Conservation (phyloP, 2,113 vertebrate species). For the Aphyosemion australe region DNA sequence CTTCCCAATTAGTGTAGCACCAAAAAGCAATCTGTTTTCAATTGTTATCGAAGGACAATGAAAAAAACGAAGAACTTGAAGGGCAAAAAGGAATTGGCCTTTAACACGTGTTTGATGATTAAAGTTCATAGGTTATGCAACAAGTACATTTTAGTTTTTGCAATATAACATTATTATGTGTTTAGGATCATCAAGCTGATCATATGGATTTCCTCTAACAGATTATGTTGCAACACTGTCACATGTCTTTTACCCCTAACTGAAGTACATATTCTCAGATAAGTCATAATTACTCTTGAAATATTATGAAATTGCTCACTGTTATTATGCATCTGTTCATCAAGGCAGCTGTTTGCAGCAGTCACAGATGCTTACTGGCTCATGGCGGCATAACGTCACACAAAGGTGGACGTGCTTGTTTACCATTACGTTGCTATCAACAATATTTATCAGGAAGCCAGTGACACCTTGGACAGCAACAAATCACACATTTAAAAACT, state of each 20-base stretch:
- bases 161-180: conserved; percentile 10
- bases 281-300: no score
- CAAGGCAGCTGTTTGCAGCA: neutral
- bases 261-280: no score
- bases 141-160: conserved; percentile 1
- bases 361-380: neutral
- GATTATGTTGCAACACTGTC: no score
- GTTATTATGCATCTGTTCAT: no score
- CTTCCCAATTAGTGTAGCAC: conserved; percentile 60
- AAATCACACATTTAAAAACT: neutral
- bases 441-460: neutral
- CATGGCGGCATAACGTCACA: neutral
- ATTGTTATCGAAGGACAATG: conserved; percentile 52
- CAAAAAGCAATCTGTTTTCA: conserved; percentile 62
- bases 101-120: conserved; percentile 18
- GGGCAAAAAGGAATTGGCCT: conserved; percentile 42
- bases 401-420: neutral
- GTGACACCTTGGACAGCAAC: neutral
- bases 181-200: neutral
- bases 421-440: neutral
- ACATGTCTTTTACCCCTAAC: no score
- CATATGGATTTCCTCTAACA: no score
- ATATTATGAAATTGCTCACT: no score
- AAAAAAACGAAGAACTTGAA: conserved; percentile 8
- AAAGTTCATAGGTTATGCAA: conserved; percentile 15